phyloP scores from a whole-genome alignment of 2,888 invertebrate species.

The Phalera bucephala region DNA sequence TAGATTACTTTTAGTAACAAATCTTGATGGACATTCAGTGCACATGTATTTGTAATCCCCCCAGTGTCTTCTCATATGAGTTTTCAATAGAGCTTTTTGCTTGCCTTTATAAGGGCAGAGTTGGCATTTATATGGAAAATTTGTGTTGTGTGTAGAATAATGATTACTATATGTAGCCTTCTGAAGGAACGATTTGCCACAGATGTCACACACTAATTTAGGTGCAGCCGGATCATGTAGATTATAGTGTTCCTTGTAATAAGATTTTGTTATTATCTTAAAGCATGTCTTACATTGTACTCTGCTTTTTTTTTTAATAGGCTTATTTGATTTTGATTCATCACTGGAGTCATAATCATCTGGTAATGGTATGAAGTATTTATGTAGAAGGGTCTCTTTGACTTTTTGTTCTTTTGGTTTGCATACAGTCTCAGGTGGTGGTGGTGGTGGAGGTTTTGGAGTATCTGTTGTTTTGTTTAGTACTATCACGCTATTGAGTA shows the following conservation, averaged over 20 bases:
- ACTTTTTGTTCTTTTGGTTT: too few species aligned
- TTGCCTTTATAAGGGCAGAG: constrained; percentile 53
- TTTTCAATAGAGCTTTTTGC: constrained; percentile 50
- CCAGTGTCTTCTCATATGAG: constrained; percentile 54
- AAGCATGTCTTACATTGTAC: constrained; percentile 44
- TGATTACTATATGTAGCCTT: constrained; percentile 52
- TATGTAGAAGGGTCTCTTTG: constrained; percentile 39
- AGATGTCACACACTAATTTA: constrained; percentile 58
- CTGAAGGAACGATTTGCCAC: constrained; percentile 61
- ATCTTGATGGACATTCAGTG: constrained; percentile 57
- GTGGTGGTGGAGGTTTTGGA: too few species aligned
- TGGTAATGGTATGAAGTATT: too few species aligned
- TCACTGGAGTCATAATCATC: too few species aligned
- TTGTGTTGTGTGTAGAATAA: constrained; percentile 47
- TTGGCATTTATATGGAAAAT: constrained; percentile 56
- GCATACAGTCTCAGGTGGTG: too few species aligned
- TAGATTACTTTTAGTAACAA: constrained; percentile 55
- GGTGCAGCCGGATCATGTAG: constrained; percentile 57
- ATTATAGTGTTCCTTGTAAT: constrained; percentile 55
- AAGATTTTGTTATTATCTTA: constrained; percentile 51
- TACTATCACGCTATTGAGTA: too few species aligned
- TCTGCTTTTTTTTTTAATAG: too few species aligned
- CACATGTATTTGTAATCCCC: constrained; percentile 60
- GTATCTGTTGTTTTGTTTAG: too few species aligned
- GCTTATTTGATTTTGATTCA: too few species aligned